Evolutionary conservation across 1,140 invertebrate species (phyloP), one percentile per base, ranked within the genome.

Genomic region (Drosophila ironensis): DNA sequence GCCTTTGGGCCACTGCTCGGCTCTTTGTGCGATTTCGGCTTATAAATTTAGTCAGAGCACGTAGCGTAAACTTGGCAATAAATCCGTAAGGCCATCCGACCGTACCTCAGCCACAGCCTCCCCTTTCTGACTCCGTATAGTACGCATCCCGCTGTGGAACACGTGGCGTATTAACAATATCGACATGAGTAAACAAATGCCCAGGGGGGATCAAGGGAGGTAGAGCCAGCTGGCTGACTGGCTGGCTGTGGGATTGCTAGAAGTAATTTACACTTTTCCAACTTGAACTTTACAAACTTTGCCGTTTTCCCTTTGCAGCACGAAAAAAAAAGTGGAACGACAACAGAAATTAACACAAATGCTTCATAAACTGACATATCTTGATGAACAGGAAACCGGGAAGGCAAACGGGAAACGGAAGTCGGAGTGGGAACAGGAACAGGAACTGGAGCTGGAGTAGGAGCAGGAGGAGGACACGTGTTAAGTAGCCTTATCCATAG

Each of bases 121-220:
- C 24, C 11, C 28, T 33, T 12, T 9, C 37, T 52, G 44, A 48
- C 47, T 20, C 28, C n/a, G n/a, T n/a, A n/a, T n/a, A n/a, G 52
- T 52, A 51, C 16, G 40, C 12, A 57, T 38, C 59, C 41, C 42
- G 78, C 57, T 84, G 78, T 7, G 63, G 19, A 75, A 72, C 80
- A 84, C 80, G 80, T 84, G 80, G 76, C 80, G 74, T 86, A 84
- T 84, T 86, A 84, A 86, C 74, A 86, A 75, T 84, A 84, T 86
- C 80, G 74, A 80, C 73, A 86, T 86, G 70, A 72, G 74, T 72
- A 84, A 84, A 86, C 81, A 86, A 80, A 69, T 70, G 70, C 67
- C 69, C 66, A 41, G 54, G 57, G 73, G 73, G 64, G 57, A 63
- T 53, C 42, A 47, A 27, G 11, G 24, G 27, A 63, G 19, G 17